Conservation (phyloP, 2,797 vertebrate genomes). For the Clarias pachynema region DNA sequence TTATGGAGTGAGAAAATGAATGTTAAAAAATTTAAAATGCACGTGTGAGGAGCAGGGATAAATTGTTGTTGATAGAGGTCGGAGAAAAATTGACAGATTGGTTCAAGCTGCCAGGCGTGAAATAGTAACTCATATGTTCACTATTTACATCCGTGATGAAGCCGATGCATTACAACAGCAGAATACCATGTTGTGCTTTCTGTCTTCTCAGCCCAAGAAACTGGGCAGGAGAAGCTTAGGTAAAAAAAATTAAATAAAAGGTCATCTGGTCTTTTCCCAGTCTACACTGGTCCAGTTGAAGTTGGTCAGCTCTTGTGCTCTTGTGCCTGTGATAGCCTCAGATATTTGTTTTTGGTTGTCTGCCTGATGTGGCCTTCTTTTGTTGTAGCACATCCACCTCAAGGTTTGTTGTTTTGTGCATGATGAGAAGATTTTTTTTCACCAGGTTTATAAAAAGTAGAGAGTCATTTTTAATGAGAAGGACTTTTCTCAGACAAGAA, state of each 20-base stretch:
- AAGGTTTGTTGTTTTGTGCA: not conserved
- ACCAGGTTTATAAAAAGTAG: not conserved
- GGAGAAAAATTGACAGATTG: not conserved
- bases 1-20: not conserved
- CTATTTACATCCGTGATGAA: not conserved
- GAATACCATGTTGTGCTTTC: not conserved
- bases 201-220: not conserved
- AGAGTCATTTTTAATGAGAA: too few relatives aligned
- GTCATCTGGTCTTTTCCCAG: too few relatives aligned
- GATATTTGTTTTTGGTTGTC: not conserved
- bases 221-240: not conserved
- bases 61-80: not conserved
- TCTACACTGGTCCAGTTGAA: too few relatives aligned
- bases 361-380: not conserved
- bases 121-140: not conserved
- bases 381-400: not conserved
- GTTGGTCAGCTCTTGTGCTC: too few relatives aligned
- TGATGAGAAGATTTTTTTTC: not conserved
- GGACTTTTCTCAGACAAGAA: not conserved
- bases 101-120: not conserved
- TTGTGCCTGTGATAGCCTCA: not conserved
- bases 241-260: not conserved
- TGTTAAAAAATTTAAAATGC: not conserved
- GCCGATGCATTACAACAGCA: not conserved
- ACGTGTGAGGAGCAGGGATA: not conserved